phyloP scores from a whole-genome alignment of 1,140 invertebrate genomes.

The Ostrea denselamellosa region DNA sequence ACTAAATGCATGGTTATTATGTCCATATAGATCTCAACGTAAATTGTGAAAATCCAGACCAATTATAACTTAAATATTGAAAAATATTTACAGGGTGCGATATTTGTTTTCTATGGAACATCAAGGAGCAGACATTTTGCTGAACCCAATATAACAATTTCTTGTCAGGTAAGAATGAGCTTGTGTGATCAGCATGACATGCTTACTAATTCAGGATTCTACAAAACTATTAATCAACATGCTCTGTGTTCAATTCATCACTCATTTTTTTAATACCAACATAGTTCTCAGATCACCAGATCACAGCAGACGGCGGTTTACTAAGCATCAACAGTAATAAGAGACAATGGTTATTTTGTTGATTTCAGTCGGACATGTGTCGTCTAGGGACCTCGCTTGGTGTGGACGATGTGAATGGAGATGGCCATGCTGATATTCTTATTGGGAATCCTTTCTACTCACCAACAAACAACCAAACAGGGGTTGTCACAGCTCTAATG shows the following conservation, averaged over 20 bases:
- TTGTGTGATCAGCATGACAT: not conserved
- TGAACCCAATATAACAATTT: constrained; percentile 42
- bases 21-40: no score
- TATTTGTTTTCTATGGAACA: constrained; percentile 46
- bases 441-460: constrained; percentile 59
- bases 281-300: no score
- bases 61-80: no score
- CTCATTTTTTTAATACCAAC: no score
- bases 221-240: no score
- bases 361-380: constrained; percentile 56
- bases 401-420: constrained; percentile 60
- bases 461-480: constrained; percentile 55
- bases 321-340: not conserved
- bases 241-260: no score
- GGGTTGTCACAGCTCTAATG: constrained; percentile 59
- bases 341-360: not conserved
- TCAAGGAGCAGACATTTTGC: constrained; percentile 16
- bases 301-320: not conserved
- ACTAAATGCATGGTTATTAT: no score
- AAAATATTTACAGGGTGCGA: constrained; percentile 37
- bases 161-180: constrained; percentile 36
- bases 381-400: constrained; percentile 61
- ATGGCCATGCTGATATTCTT: constrained; percentile 61
- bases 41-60: no score
- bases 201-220: not conserved